Evolutionary conservation across 2,113 vertebrate species (phyloP).

Genomic region (Cinclus mexicanus): DNA sequence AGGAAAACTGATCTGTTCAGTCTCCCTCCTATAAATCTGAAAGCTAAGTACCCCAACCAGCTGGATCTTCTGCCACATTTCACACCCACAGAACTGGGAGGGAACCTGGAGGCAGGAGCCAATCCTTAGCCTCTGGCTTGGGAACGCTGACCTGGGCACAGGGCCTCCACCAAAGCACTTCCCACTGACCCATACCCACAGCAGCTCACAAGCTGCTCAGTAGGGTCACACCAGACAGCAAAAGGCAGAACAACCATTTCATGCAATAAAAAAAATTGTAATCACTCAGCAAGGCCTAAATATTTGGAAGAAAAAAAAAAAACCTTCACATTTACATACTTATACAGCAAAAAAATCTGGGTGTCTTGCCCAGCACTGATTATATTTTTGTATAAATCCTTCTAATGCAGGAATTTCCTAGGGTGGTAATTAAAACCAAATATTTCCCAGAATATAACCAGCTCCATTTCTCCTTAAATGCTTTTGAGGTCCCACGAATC

Average conservation of each 20-base stretch:
- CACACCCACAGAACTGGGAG: not conserved
- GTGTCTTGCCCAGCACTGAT: not conserved
- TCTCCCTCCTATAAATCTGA: not conserved
- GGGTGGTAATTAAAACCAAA: not conserved
- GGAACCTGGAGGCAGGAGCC: fast-evolving
- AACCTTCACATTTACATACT: not conserved
- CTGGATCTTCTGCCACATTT: not conserved
- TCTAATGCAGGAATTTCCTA: not conserved
- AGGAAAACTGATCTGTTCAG: not conserved
- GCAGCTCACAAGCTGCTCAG: not conserved
- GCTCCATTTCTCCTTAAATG: not conserved
- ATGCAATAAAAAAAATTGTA: not conserved
- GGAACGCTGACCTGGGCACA: not conserved
- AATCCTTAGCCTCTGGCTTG: fast-evolving
- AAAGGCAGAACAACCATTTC: not conserved
- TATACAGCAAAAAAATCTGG: not conserved
- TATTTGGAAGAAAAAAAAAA: not conserved
- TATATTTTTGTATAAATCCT: not conserved
- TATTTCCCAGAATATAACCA: not conserved
- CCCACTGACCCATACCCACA: fast-evolving
- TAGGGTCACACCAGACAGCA: not conserved
- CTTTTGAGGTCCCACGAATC: not conserved
- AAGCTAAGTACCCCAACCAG: not conserved
- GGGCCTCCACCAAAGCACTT: not conserved
- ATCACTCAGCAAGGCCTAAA: not conserved